Evolutionary conservation across 37 sponge, comb jelly and placozoan species (phyloP).

Genomic region (Chondrosia reniformis): DNA sequence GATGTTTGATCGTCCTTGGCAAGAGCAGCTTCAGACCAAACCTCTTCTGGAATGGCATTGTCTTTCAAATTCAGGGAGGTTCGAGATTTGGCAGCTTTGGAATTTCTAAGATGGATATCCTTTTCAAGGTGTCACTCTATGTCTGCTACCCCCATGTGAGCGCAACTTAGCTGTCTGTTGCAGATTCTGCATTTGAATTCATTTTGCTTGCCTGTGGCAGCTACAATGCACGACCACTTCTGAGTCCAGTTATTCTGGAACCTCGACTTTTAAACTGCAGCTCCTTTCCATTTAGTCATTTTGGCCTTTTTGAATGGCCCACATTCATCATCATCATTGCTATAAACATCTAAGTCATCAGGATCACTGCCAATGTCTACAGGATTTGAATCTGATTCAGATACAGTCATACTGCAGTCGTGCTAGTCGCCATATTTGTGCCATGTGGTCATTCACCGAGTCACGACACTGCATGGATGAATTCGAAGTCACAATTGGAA

Average conservation of each 20-base stretch:
- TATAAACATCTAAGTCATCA: too few species aligned
- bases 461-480: too few species aligned
- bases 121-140: constrained; percentile 1
- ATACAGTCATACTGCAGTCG: too few species aligned
- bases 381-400: background rate
- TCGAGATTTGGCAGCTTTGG: background rate
- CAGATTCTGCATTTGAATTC: background rate
- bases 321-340: too few species aligned
- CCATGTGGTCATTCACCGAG: too few species aligned
- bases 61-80: background rate
- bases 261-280: background rate
- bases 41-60: background rate
- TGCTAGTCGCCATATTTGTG: too few species aligned
- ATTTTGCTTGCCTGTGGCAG: background rate
- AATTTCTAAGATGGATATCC: background rate
- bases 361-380: background rate
- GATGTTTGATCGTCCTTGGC: background rate
- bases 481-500: too few species aligned
- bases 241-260: constrained; percentile 13
- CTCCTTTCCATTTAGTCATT: too few species aligned
- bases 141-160: constrained; percentile 25
- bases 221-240: constrained; percentile 2
- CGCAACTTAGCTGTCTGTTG: constrained; percentile 11
- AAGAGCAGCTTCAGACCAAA: background rate
- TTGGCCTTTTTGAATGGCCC: too few species aligned